phyloP scores from a whole-genome alignment of 2,888 invertebrate genomes.

The Ornithoptera alexandrae region DNA sequence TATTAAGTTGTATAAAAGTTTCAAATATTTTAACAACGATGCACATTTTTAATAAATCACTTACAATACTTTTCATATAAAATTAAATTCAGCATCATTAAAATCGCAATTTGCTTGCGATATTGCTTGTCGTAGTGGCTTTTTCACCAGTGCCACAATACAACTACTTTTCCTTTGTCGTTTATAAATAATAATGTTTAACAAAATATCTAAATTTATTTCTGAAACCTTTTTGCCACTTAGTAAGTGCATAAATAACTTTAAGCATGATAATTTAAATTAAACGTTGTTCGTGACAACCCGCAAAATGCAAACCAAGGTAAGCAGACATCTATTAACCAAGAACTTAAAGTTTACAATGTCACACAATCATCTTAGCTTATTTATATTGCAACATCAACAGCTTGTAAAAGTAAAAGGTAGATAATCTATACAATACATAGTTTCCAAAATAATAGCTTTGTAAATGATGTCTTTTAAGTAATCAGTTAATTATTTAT shows the following conservation, averaged over 20 bases:
- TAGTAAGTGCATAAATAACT: neutral
- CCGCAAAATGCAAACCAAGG: slow-evolving; percentile 12
- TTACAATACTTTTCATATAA: neutral
- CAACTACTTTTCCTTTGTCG: neutral
- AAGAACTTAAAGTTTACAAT: neutral
- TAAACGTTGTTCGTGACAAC: slow-evolving; percentile 13
- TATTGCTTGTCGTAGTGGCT: neutral
- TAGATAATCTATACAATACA: neutral
- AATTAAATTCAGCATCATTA: neutral
- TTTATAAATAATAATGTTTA: no score
- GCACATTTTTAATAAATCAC: neutral
- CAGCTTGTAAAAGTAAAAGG: no score
- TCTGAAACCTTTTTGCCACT: neutral
- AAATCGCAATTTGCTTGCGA: slow-evolving; percentile 8
- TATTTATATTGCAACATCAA: neutral
- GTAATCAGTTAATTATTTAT: neutral
- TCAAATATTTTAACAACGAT: neutral
- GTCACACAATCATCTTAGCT: neutral
- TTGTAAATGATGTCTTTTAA: neutral
- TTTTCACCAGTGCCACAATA: neutral
- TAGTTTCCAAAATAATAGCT: neutral
- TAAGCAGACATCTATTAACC: neutral
- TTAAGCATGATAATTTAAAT: neutral
- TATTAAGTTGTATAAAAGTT: no score
- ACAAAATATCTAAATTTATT: neutral